phyloP scores from a whole-genome alignment of 1,140 invertebrate species.

The Zaprionus tsacasi region DNA sequence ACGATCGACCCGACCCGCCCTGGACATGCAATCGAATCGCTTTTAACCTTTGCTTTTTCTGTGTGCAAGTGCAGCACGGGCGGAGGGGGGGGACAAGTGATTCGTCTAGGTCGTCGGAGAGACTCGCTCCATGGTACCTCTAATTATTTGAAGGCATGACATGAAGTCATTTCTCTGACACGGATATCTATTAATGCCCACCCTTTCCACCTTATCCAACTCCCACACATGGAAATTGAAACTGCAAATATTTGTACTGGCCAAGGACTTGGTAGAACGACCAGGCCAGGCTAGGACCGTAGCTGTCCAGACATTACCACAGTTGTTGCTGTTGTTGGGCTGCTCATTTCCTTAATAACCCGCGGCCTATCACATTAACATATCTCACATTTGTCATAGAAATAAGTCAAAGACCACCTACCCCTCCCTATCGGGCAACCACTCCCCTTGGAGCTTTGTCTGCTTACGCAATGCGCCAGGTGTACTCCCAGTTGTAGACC shows the following conservation, averaged over 20 bases:
- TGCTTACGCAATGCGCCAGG: constrained; percentile 43
- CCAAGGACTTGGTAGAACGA: constrained; percentile 41
- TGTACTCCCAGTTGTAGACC: constrained; percentile 32
- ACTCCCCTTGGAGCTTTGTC: constrained; percentile 30
- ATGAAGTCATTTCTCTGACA: constrained; percentile 74
- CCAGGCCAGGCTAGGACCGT: too few relatives aligned
- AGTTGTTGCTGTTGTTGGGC: constrained; percentile 29
- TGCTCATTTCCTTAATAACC: constrained; percentile 78
- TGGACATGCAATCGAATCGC: constrained; percentile 44
- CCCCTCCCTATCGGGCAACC: background rate
- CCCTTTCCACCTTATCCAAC: background rate
- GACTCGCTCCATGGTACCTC: constrained; percentile 43
- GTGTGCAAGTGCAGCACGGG: constrained; percentile 26
- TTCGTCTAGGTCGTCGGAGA: constrained; percentile 7
- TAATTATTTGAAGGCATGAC: constrained; percentile 81
- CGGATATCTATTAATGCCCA: constrained; percentile 59
- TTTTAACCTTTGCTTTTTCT: constrained; percentile 22
- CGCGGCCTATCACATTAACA: constrained; percentile 77
- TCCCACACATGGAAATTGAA: constrained; percentile 66
- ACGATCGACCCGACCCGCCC: constrained; percentile 9
- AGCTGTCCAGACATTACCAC: constrained; percentile 5
- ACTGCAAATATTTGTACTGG: constrained; percentile 77
- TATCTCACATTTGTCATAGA: constrained; percentile 81
- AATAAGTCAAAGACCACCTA: constrained; percentile 60
- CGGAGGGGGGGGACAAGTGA: constrained; percentile 35